Conservation (phyloP, 2,888 invertebrate species). For the Cheilosia urbana region DNA sequence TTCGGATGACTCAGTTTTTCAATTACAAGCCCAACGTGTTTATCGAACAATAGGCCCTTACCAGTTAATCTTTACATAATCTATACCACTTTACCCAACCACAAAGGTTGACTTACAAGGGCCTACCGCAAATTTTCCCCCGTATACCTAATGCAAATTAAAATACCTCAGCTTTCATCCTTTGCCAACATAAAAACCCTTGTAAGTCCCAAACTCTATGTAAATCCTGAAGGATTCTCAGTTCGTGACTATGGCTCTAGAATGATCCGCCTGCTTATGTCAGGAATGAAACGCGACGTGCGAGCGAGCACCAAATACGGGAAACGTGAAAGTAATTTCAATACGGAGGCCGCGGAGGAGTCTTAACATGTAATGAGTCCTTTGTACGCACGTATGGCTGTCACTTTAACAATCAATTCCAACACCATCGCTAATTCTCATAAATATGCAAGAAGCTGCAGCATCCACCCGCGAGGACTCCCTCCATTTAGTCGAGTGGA, state of each 20-base stretch:
- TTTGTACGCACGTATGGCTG: constrained; percentile 4
- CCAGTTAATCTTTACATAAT: constrained; percentile 4
- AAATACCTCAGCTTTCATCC: not conserved
- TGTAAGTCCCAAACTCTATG: constrained; percentile 37
- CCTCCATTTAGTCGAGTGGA: constrained; percentile 10
- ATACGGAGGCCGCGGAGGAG: not conserved
- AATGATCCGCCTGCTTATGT: not conserved
- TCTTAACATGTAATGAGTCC: constrained; percentile 16
- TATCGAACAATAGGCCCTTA: not conserved
- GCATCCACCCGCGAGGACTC: not conserved
- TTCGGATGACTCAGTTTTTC: constrained; percentile 15
- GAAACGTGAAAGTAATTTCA: constrained; percentile 62
- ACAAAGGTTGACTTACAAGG: constrained; percentile 23
- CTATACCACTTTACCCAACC: constrained; percentile 1
- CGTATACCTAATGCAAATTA: constrained; percentile 13
- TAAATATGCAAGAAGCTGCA: constrained; percentile 24
- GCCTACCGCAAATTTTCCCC: constrained; percentile 19
- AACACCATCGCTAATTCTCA: constrained; percentile 28
- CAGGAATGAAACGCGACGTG: constrained; percentile 37
- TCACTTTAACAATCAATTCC: constrained; percentile 54
- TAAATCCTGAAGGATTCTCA: constrained; percentile 4
- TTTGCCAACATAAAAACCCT: constrained; percentile 14
- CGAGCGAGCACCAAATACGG: constrained; percentile 30
- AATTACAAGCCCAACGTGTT: not conserved
- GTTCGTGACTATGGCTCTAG: not conserved